Evolutionary conservation across 2,797 vertebrate species (phyloP), one percentile per base, ranked within the genome.

Genomic region (Sphenodon punctatus): DNA sequence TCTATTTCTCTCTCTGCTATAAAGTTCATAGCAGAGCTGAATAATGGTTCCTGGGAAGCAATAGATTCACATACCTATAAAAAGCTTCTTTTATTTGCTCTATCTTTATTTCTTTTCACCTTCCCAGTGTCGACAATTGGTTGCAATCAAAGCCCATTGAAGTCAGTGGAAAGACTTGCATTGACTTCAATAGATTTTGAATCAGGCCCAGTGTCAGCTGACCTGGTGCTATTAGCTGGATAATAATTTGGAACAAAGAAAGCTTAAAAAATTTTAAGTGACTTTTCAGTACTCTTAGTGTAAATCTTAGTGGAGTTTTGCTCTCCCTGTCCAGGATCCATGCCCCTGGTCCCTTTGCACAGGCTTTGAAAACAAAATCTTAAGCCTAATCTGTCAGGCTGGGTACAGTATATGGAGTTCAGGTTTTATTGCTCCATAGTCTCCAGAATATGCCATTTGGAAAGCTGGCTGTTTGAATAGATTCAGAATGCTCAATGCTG

Each of bases 311-410:
- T 0, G 3, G 41, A 4, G 27, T 51, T 41, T 23, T 36, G 75
- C 30, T 36, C 39, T 36, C 19, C 48, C 70, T 81, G 25, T 55
- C 30, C 41, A 11, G 43, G 16, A 67, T 56, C 49, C 49, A 45
- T 75, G 61, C 80, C 66, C 69, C 71, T 55, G 32, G 49, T 60
- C n/a, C 48, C 45, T 0, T n/a, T 84, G 36, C 51, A 72, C 41
- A 32, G 34, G 10, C 71, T 84, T 80, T 51, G 78, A 66, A 87
- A 87, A 59, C 72, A 43, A 84, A 82, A 68, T 45, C 3, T 25
- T 51, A 25, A n/a, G 36, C 22, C 5, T 15, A 59, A 10, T 82
- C 75, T 22, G 63, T 51, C 70, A 73, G 68, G 46, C 45, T 87
- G 63, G n/a, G 55, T 0, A 48, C 23, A 30, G 25, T 56, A 74